Evolutionary conservation across 2,797 vertebrate genomes (phyloP).

Genomic region (Parambassis ranga): DNA sequence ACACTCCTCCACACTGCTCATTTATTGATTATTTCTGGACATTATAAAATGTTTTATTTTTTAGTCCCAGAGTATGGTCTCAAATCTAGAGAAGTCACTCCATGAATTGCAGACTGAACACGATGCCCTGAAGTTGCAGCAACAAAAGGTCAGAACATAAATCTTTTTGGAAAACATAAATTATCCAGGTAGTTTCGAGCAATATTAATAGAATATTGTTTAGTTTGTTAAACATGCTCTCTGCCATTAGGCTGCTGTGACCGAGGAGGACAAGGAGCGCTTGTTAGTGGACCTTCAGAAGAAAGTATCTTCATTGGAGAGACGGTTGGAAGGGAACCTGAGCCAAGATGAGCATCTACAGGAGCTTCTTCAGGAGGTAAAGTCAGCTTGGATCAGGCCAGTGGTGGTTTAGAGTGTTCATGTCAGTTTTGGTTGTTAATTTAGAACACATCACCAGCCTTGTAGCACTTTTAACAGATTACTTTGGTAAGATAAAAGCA

Average conservation of each 20-base stretch:
- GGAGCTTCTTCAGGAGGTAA: constrained; percentile 92
- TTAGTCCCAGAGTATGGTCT: constrained; percentile 78
- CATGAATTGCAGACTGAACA: constrained; percentile 76
- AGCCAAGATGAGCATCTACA: constrained; percentile 90
- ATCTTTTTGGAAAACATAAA: neutral
- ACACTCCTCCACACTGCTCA: neutral
- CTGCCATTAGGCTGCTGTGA: constrained; percentile 77
- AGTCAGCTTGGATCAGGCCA: neutral
- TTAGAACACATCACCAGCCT: no score
- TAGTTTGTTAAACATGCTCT: neutral
- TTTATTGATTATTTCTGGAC: neutral
- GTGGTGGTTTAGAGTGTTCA: rapidly evolving
- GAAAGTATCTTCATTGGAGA: constrained; percentile 86
- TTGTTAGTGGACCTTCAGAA: constrained; percentile 84
- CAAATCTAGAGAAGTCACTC: constrained; percentile 77
- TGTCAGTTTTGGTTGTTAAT: neutral
- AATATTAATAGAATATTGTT: neutral
- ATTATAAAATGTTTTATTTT: constrained; percentile 45
- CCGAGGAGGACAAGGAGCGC: constrained; percentile 84
- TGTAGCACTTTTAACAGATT: no score
- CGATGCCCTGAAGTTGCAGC: constrained; percentile 80
- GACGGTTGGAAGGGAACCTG: constrained; percentile 86
- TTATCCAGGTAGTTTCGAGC: neutral
- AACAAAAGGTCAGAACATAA: constrained; percentile 78
- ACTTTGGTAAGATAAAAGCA: neutral